Evolutionary conservation across 2,797 vertebrate genomes (phyloP).

Genomic region (Brotula barbata): DNA sequence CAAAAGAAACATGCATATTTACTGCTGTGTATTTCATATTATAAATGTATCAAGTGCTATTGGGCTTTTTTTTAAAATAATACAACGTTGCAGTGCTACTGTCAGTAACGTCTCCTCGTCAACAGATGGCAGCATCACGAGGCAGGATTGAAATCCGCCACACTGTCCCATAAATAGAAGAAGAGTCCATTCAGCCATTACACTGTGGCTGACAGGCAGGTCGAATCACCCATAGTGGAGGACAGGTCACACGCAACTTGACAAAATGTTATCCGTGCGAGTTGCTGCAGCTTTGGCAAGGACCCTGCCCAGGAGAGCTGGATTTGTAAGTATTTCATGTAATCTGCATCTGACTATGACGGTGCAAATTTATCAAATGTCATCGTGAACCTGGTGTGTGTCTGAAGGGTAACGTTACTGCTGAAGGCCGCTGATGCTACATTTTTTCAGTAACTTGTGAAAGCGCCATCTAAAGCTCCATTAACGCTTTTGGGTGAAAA

Average conservation of each 20-base stretch:
- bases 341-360: rapidly evolving
- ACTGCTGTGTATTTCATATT: too few species aligned
- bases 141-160: not conserved
- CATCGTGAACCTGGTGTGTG: constrained; percentile 40
- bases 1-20: too few species aligned
- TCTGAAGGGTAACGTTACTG: constrained; percentile 66
- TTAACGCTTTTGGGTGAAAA: too few species aligned
- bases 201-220: constrained; percentile 54
- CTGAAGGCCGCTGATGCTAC: constrained; percentile 63
- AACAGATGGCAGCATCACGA: constrained; percentile 40
- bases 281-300: constrained; percentile 87
- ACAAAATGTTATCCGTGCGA: constrained; percentile 89
- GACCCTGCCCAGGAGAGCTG: constrained; percentile 84
- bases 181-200: constrained; percentile 77
- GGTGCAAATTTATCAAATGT: not conserved
- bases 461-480: too few species aligned
- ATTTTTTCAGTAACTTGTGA: too few species aligned
- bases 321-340: constrained; percentile 81
- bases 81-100: too few species aligned
- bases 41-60: too few species aligned
- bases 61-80: not conserved
- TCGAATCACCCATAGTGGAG: constrained; percentile 67
- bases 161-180: constrained; percentile 60
- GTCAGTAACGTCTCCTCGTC: not conserved
- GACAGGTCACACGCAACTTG: constrained; percentile 66